These are phyloP conservation scores for Chromoteleia sp. DNA, from an alignment of 2,888 invertebrate genomes.

Conservation along the genomic window DNA sequence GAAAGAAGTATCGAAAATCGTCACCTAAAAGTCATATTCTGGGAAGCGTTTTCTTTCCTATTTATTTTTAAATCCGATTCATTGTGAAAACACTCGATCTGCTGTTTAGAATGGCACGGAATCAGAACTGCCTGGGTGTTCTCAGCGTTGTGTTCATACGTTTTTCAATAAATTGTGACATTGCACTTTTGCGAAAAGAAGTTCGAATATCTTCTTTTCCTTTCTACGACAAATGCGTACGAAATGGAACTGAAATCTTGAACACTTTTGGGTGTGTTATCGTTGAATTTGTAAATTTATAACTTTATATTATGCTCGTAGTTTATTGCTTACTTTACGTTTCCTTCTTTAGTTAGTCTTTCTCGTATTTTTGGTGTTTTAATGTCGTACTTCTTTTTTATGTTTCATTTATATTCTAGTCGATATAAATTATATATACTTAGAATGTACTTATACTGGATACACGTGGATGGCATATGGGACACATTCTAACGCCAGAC, in stretches of 20 bases:
- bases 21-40: conserved; percentile 46
- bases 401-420: background rate
- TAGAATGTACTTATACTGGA: background rate
- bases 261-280: too few species aligned
- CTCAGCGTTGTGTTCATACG: conserved; percentile 21
- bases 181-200: conserved; percentile 20
- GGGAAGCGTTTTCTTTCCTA: conserved; percentile 25
- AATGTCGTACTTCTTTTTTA: background rate
- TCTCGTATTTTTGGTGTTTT: too few species aligned
- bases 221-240: too few species aligned
- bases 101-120: background rate
- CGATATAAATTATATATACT: background rate
- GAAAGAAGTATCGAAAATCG: conserved; percentile 44
- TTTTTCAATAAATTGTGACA: conserved; percentile 21
- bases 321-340: too few species aligned
- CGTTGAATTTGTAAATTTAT: too few species aligned
- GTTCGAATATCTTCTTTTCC: background rate
- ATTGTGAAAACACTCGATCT: conserved; percentile 27
- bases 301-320: too few species aligned
- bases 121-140: conserved; percentile 17
- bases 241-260: background rate
- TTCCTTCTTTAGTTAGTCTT: too few species aligned
- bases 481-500: conserved; percentile 31
- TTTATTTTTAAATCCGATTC: conserved; percentile 37
- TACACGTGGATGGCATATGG: conserved; percentile 28